phyloP scores from a whole-genome alignment of 1,140 invertebrate species.

The Caenorhabditis elegans region DNA sequence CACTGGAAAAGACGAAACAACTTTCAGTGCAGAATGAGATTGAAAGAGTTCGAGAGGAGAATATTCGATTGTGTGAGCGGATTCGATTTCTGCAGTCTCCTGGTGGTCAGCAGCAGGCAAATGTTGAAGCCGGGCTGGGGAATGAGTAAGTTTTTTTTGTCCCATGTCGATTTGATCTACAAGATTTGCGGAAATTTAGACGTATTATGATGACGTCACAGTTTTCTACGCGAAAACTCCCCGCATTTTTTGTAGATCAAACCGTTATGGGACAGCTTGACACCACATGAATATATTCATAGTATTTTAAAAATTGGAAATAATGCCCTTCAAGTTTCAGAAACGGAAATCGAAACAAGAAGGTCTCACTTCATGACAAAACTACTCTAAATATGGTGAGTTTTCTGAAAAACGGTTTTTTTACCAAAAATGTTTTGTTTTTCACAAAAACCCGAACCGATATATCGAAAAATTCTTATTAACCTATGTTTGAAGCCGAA shows the following conservation, averaged over 20 bases:
- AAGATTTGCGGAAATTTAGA: not conserved
- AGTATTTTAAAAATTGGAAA: not conserved
- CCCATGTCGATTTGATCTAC: not conserved
- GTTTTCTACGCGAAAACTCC: too few relatives aligned
- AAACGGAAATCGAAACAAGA: not conserved
- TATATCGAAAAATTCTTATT: too few relatives aligned
- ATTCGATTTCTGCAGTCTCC: conserved; percentile 35
- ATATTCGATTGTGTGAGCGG: conserved; percentile 35
- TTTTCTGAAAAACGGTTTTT: not conserved
- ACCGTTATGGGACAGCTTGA: too few relatives aligned
- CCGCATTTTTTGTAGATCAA: too few relatives aligned
- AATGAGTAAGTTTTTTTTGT: not conserved
- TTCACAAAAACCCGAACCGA: not conserved
- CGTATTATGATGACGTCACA: too few relatives aligned
- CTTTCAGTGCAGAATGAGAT: conserved; percentile 27
- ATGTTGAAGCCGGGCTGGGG: not conserved
- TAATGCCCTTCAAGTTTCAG: not conserved
- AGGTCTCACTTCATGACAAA: conserved; percentile 32
- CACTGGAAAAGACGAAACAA: not conserved
- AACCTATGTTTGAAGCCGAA: too few relatives aligned
- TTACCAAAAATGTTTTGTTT: not conserved
- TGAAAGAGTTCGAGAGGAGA: conserved; percentile 40
- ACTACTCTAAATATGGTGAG: conserved; percentile 41
- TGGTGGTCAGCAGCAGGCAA: not conserved
- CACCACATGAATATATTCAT: not conserved